phyloP scores from a whole-genome alignment of 1,140 invertebrate genomes.

The Drosophila gunungcola region DNA sequence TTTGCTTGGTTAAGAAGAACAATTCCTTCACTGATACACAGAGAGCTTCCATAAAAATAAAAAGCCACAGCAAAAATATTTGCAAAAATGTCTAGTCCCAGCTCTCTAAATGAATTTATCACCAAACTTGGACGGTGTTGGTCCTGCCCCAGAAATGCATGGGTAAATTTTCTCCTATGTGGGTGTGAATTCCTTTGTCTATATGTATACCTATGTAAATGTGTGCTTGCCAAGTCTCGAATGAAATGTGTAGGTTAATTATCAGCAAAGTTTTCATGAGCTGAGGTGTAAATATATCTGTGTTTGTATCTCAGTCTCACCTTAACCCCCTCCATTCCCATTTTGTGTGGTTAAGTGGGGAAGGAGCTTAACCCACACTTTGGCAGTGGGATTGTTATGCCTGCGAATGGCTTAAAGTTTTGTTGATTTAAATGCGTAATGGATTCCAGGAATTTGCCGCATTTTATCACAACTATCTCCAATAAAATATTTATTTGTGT shows the following conservation, averaged over 20 bases:
- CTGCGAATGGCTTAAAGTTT: constrained; percentile 7
- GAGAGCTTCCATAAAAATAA: constrained; percentile 18
- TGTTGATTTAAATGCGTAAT: constrained; percentile 14
- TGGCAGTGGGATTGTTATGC: not conserved
- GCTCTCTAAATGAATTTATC: constrained; percentile 75
- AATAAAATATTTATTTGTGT: constrained; percentile 11
- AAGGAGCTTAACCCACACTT: constrained; percentile 8
- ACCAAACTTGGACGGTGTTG: constrained; percentile 48
- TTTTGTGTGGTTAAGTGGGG: constrained; percentile 26
- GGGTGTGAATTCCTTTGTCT: constrained; percentile 6
- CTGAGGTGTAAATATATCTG: constrained; percentile 36
- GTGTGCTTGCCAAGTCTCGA: constrained; percentile 33
- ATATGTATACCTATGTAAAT: constrained; percentile 20
- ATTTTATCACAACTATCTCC: not conserved
- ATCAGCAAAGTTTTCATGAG: constrained; percentile 66
- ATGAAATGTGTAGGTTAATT: constrained; percentile 72
- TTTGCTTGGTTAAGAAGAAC: not conserved
- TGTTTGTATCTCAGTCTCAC: constrained; percentile 24
- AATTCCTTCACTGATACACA: constrained; percentile 9
- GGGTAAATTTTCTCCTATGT: constrained; percentile 38
- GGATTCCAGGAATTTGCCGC: not conserved
- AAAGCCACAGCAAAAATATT: constrained; percentile 49
- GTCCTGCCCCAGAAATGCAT: constrained; percentile 51
- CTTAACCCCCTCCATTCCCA: constrained; percentile 17
- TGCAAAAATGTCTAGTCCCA: constrained; percentile 67